These are phyloP conservation scores for Brassicogethes aeneus DNA, from an alignment of 2,888 invertebrate genomes.

Conservation along the genomic window DNA sequence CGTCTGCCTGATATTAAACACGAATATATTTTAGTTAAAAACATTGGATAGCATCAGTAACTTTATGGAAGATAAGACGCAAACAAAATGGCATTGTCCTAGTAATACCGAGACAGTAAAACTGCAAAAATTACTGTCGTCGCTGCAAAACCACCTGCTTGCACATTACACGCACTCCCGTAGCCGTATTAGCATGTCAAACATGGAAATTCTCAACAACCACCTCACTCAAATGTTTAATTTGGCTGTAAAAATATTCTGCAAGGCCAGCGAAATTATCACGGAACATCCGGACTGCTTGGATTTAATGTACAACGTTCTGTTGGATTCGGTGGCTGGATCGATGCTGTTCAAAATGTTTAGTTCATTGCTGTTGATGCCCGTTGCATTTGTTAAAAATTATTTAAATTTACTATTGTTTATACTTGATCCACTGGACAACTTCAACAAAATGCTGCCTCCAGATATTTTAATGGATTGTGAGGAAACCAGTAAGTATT, in stretches of 20 bases:
- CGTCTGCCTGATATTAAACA: too few relatives aligned
- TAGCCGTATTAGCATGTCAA: conserved; percentile 11
- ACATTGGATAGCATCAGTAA: conserved; percentile 28
- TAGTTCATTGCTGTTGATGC: conserved; percentile 47
- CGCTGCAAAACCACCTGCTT: conserved; percentile 51
- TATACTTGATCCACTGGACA: conserved; percentile 38
- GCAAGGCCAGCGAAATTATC: conserved; percentile 33
- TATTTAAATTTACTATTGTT: conserved; percentile 36
- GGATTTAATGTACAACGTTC: conserved; percentile 41
- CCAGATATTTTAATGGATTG: conserved; percentile 32
- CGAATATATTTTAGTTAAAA: conserved; percentile 32
- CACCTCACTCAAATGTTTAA: conserved; percentile 34
- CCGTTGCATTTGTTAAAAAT: conserved; percentile 36
- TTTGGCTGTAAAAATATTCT: conserved; percentile 31
- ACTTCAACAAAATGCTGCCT: conserved; percentile 38
- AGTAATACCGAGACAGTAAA: conserved; percentile 35
- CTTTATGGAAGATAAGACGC: conserved; percentile 27
- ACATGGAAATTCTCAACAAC: conserved; percentile 18
- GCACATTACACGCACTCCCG: conserved; percentile 39
- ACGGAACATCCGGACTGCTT: conserved; percentile 33
- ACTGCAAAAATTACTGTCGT: conserved; percentile 46
- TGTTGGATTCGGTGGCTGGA: conserved; percentile 49
- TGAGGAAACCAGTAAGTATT: conserved; percentile 25
- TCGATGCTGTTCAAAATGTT: conserved; percentile 49
- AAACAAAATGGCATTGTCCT: conserved; percentile 29